Percentiles rank a stretch among this genome's conserved stretches.
Evolutionary conservation across 2,113 vertebrate species (phyloP).

Genomic region (Pan paniscus): DNA sequence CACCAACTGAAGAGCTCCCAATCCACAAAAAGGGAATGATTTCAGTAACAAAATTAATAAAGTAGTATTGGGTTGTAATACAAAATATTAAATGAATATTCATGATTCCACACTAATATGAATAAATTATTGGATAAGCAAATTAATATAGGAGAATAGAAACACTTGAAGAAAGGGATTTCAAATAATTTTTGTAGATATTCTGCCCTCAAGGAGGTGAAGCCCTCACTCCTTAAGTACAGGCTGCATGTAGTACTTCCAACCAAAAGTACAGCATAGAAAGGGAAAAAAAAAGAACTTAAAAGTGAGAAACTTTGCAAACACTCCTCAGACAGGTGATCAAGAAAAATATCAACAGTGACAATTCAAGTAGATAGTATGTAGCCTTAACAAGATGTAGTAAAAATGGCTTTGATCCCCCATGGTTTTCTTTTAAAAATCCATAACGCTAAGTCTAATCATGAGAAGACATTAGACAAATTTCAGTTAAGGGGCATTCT

Average conservation of each 20-base stretch:
- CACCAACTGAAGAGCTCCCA: neutral
- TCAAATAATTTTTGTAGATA: neutral
- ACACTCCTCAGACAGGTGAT: neutral
- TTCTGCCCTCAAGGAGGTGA: neutral
- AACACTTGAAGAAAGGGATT: neutral
- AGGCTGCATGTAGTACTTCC: neutral
- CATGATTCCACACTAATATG: neutral
- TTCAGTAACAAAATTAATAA: neutral
- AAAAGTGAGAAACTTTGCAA: neutral
- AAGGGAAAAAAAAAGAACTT: neutral
- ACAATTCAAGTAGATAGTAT: neutral
- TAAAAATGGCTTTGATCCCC: neutral
- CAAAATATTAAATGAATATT: neutral
- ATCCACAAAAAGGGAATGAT: neutral
- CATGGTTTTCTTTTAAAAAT: neutral
- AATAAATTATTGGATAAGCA: neutral
- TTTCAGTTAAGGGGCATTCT: neutral
- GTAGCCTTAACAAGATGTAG: neutral
- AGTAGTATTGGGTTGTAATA: neutral
- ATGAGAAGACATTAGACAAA: neutral
- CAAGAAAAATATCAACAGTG: neutral
- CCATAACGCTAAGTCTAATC: neutral
- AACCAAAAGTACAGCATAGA: neutral
- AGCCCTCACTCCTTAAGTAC: neutral
- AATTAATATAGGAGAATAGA: neutral